Evolutionary conservation across 2,888 invertebrate genomes (phyloP), one percentile per base, ranked within the genome.

Genomic region (Unio pictorum): DNA sequence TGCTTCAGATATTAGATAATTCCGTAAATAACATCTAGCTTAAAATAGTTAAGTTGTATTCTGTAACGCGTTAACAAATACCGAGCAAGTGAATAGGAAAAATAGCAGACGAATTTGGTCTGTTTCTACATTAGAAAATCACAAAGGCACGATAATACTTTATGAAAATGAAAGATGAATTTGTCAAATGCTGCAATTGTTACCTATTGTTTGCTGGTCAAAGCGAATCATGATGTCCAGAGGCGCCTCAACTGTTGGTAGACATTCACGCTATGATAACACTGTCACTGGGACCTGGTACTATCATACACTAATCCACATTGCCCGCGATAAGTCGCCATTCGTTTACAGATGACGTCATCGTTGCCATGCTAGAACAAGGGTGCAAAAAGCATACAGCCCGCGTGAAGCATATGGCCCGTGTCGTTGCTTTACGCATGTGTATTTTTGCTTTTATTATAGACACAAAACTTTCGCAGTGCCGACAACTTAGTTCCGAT

Each of bases 291-390:
- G 28, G 60, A 69, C 69, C 61, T 56, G 68, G 61, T 30, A 20
- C 59, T 45, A 60, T 20, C 30, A 59, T 60, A 23, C 30, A 60
- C 23, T 45, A 58, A 28, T 59, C 63, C 61, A 23, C 64, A 65
- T 68, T 64, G 64, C 61, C 73, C 64, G 69, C 78, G 68, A 60
- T 57, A 55, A 59, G 68, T 72, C 73, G 76, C 79, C 81, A 81
- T 79, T 78, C 76, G 76, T 81, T 69, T 79, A 81, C 72, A 28
- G 67, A 70, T 81, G 81, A 81, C 81, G 81, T 81, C 81, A 79
- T 73, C 64, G 79, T 80, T 70, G 73, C 78, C 69, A 80, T 68
- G 73, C 58, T 34, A 34, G 34, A 34, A 34, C 7, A 34, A 8
- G 34, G 34, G 34, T 34, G 34, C 34, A 8, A 34, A 8, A 34